Base-by-base conservation (phyloP, 2,888 invertebrate species). In the Lymantria dispar region DNA sequence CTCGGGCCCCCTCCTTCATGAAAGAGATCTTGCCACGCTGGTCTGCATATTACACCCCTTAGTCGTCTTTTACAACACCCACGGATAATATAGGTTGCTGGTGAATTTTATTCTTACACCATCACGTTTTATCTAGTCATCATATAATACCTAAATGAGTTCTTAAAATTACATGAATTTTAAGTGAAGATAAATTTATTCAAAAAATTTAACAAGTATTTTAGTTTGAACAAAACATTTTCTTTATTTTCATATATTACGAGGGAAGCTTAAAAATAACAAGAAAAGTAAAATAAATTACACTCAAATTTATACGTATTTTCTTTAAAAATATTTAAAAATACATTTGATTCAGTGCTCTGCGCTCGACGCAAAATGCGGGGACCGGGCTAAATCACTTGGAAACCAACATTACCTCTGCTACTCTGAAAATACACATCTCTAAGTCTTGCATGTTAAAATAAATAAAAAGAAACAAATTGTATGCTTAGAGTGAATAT, bases 381-480 rank as follows among this genome's bases (percentile, higher is more conserved):
- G 58, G 40, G 48, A 43, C 57, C 58, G 56, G 42, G 69, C 64
- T 73, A 72, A 73, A 74, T 75, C 76, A 76, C 56, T 64, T 54
- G 76, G 72, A 76, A 76, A 73, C 70, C 67, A 60, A 66, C 65
- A 62, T 62, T 61, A 59, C 58, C 60, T 54, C 46, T 44, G 33
- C 61, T 45, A 43, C 60, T 54, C 52, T 56, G 54, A 57, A 58
- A 61, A 64, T 56, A 65, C 54, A 48, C 45, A 43, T 33, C 52
- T 47, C 43, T 12, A 43, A 45, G 50, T 14, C 42, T 31, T 47
- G 14, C 10, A 14, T 14, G 42, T 13, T 37, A 50, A 47, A 10
- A 33, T 33, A 33, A 10, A 8, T 33, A 33, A 33, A 10, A 33
- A 33, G 33, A 33, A 5, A 33, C 8, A 33, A 8, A 33, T 33